Evolutionary conservation across 2,888 invertebrate species (phyloP).

Genomic region (Euplexia lucipara): DNA sequence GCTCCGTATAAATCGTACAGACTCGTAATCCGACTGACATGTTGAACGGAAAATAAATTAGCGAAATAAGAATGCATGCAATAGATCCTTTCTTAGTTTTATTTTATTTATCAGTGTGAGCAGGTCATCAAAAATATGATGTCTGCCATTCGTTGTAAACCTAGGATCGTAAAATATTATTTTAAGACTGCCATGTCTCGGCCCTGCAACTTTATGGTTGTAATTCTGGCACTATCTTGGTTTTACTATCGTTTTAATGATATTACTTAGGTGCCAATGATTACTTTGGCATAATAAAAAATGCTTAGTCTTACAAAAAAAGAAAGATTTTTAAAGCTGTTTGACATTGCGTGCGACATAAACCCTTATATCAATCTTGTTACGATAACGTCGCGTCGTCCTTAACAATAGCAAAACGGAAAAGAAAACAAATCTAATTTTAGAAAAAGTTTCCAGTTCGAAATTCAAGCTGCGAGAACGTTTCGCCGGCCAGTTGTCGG

Average conservation of each 20-base stretch:
- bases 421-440: constrained; percentile 21
- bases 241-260: constrained; percentile 29
- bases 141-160: constrained; percentile 11
- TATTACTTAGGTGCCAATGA: background rate
- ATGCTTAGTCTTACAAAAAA: background rate
- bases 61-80: background rate
- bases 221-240: constrained; percentile 24
- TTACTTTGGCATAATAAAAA: background rate
- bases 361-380: constrained; percentile 3
- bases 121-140: background rate
- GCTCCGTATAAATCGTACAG: constrained; percentile 9
- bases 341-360: background rate
- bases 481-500: constrained; percentile 29
- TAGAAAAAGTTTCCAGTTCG: constrained; percentile 34
- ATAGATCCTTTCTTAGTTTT: background rate
- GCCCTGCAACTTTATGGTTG: constrained; percentile 28
- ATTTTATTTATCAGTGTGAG: background rate
- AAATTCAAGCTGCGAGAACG: constrained; percentile 41
- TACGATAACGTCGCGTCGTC: background rate
- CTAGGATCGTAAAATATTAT: constrained; percentile 36
- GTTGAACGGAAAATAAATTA: constrained; percentile 19
- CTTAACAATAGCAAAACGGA: constrained; percentile 19
- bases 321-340: background rate
- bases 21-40: constrained; percentile 9
- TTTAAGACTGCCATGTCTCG: background rate